These are phyloP conservation scores for Anadara kagoshimensis DNA, from an alignment of 1,140 invertebrate species.

Conservation along the genomic window DNA sequence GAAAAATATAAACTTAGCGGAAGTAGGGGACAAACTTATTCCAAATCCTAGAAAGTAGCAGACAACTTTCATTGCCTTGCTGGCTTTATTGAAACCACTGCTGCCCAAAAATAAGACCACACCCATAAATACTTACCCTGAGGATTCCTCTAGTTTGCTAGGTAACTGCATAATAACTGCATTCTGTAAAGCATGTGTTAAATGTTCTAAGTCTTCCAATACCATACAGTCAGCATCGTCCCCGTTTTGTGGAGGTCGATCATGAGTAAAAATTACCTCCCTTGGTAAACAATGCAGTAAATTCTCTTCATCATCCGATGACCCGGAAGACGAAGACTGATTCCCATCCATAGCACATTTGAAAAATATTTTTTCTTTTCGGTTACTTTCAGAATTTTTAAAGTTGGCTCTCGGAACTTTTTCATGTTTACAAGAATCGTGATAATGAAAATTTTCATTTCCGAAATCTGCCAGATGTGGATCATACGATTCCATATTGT, in stretches of 20 bases:
- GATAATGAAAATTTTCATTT: constrained; percentile 34
- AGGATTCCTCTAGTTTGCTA: constrained; percentile 27
- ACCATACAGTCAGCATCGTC: constrained; percentile 27
- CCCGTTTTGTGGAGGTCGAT: constrained; percentile 7
- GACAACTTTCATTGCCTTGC: too few relatives aligned
- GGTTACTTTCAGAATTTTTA: constrained; percentile 60
- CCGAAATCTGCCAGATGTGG: constrained; percentile 18
- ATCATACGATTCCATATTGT: constrained; percentile 35
- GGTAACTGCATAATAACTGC: constrained; percentile 39
- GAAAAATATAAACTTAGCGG: too few relatives aligned
- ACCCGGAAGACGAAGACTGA: constrained; percentile 26
- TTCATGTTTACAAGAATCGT: constrained; percentile 32
- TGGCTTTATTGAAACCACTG: too few relatives aligned
- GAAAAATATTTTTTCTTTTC: constrained; percentile 59
- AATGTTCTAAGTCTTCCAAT: constrained; percentile 39
- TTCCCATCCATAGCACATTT: constrained; percentile 50
- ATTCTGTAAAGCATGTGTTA: constrained; percentile 38
- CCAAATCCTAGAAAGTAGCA: too few relatives aligned
- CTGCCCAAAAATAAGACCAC: too few relatives aligned
- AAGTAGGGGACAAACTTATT: too few relatives aligned
- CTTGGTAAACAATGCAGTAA: constrained; percentile 24
- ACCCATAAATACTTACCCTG: constrained; percentile 41
- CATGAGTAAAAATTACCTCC: too few relatives aligned
- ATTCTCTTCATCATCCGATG: constrained; percentile 49
- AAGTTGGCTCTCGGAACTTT: constrained; percentile 54